Evolutionary conservation across 2,113 vertebrate species (phyloP).

Genomic region (Halcyon senegalensis): DNA sequence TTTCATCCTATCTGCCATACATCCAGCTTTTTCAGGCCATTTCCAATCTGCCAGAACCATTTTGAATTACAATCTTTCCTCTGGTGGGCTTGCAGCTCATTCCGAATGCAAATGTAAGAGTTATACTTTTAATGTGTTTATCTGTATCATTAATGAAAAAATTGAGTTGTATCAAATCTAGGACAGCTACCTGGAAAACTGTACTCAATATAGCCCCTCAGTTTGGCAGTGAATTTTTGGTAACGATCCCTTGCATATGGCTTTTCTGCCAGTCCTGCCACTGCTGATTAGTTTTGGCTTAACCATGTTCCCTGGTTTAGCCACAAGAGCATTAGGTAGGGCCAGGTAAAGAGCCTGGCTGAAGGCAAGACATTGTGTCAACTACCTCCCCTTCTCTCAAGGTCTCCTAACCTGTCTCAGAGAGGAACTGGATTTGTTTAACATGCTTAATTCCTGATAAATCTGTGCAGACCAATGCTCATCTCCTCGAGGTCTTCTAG

Average conservation of each 20-base stretch:
- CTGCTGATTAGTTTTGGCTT: not conserved
- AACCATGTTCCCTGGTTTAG: not conserved
- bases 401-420: not conserved
- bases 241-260: not conserved
- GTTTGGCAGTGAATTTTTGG: not conserved
- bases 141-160: not conserved
- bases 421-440: not conserved
- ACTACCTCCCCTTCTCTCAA: not conserved
- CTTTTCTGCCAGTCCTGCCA: not conserved
- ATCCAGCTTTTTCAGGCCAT: not conserved
- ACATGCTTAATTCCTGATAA: not conserved
- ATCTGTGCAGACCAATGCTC: fast-evolving
- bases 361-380: not conserved
- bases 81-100: not conserved
- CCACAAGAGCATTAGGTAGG: not conserved
- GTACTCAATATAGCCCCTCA: not conserved
- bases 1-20: not conserved
- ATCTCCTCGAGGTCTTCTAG: not conserved
- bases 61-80: not conserved
- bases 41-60: not conserved
- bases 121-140: not conserved
- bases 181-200: not conserved
- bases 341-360: not conserved
- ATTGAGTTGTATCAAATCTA: not conserved
- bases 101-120: not conserved